These are phyloP conservation scores for Sinocyclocheilus maitianheensis DNA, from an alignment of 2,113 vertebrate genomes.

Conservation along the genomic window DNA sequence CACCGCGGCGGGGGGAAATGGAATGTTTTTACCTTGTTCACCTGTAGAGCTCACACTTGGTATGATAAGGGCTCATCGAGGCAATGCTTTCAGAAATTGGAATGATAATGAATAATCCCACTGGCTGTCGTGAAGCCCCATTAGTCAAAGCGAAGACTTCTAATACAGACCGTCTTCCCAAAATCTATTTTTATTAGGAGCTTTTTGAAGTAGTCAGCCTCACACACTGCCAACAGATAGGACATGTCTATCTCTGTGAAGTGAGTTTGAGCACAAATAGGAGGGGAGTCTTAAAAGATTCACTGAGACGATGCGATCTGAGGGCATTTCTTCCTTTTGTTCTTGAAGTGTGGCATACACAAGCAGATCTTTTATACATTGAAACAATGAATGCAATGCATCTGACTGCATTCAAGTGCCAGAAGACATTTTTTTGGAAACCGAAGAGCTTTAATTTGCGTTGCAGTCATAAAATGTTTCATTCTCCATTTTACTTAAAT, in stretches of 20 bases:
- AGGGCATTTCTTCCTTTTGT: slow-evolving; percentile 30
- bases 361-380: slow-evolving; percentile 4
- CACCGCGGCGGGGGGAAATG: background rate
- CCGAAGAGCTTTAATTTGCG: background rate
- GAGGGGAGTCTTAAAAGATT: slow-evolving; percentile 44
- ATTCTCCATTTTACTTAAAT: background rate
- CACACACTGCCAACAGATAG: slow-evolving; percentile 16
- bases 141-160: slow-evolving; percentile 23
- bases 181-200: slow-evolving; percentile 38
- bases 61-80: slow-evolving; percentile 20
- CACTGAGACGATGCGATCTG: slow-evolving; percentile 33
- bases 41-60: slow-evolving; percentile 15
- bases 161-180: slow-evolving; percentile 14
- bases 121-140: slow-evolving; percentile 7
- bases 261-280: slow-evolving; percentile 38
- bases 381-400: slow-evolving; percentile 21
- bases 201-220: slow-evolving; percentile 37
- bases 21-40: slow-evolving; percentile 38
- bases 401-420: slow-evolving; percentile 15
- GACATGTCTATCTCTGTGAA: slow-evolving; percentile 36
- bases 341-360: slow-evolving; percentile 23
- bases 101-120: slow-evolving; percentile 15
- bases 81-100: slow-evolving; percentile 23
- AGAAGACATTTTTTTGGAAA: background rate
- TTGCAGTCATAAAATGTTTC: background rate